Evolutionary conservation across 2,113 vertebrate species (phyloP), one percentile per base, ranked within the genome.

Genomic region (Corythoichthys haematopterus): DNA sequence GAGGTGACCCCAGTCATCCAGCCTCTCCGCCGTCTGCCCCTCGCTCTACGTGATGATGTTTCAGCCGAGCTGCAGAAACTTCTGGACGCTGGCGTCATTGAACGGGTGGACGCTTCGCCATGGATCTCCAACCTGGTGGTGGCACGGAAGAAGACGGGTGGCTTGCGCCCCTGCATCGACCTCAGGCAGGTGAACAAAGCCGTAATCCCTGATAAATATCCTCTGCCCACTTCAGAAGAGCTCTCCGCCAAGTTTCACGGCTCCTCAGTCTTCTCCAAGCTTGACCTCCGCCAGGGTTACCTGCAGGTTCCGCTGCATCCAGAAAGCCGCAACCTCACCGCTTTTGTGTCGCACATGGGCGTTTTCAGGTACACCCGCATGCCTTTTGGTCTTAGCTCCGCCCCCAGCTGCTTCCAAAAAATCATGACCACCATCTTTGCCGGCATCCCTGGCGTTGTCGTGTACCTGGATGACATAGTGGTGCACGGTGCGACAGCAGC

Each of bases 271-370:
- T 28, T 28, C 20, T 28, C 20, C 20, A 28, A 28, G 20, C 20
- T 28, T 28, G 20, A 28, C 20, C 20, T 28, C 20, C 51, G 45
- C 16, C 56, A 76, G 59, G 63, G 66, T 20, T 80, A 70, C 37
- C 51, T 77, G 9, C 56, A 73, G 59, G 57, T 63, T 40, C 76
- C 66, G 11, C 57, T 77, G 9, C 70, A 72, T 35, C 63, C 57
- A 4, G 50, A n/a, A 8, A 73, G 74, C 63, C 33, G 57, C 38
- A 55, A 76, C 64, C 70, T 77, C 4, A 64, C 20, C 1, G 48
- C 51, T 12, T 70, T 74, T 58, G 58, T 71, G 5, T 36, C 63
- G 7, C 70, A 73, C 35, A 2, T 37, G 3, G 48, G 6, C 33
- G 69, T 76, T 0, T 76, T 72, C 48, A 50, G 48, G 48, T 50